Base-by-base conservation (phyloP, 2,888 invertebrate species). In the Cosmia pyralina region DNA sequence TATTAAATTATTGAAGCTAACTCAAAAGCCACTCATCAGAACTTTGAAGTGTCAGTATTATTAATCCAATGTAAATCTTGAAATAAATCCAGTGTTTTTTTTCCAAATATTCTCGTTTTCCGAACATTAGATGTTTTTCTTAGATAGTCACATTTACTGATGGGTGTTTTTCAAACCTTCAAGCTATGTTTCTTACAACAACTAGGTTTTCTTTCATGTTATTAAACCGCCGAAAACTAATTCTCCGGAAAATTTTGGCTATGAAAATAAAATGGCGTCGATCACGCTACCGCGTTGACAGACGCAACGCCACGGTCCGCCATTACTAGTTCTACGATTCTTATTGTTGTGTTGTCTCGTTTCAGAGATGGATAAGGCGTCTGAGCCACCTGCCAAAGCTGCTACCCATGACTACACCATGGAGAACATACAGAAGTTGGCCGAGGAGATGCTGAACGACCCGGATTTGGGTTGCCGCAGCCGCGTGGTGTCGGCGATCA, bases 401-500 rank as follows among this genome's bases (percentile, higher is more conserved):
- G 10, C n/a, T 17, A 50, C 10, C 13, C 52, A 71, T 46, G 41
- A 46, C 19, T 66, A 58, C 46, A 69, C 58, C 1, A 34, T 63
- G 1, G 73, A 82, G 7, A 72, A 55, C 1, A 38, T 72, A 41
- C 34, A 62, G 22, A 68, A 65, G 22, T 22, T 72, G 11, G 69
- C 58, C 3, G 72, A 50, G 8, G 77, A 70, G 44, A 53, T 70
- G 81, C n/a, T 81, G 44, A 60, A 53, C 22, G 79, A 81, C 4
- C 81, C 79, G 19, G 70, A 81, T 55, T 38, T 77, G 55, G 82
- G 77, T 0, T 34, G 34, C 15, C 63, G 28, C 19, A 57, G 73
- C 28, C 73, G 73, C 67, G 73, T 73, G 34, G 50, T 73, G 19
- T 15, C 75, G 5, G 76, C 57, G 5, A 13, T 57, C 34, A 44